A percentile compares a stretch with the other conserved stretches of the same genome.
These are phyloP conservation scores for Lacerta bilineata DNA, from an alignment of 2,797 vertebrate genomes.

Conservation along the genomic window DNA sequence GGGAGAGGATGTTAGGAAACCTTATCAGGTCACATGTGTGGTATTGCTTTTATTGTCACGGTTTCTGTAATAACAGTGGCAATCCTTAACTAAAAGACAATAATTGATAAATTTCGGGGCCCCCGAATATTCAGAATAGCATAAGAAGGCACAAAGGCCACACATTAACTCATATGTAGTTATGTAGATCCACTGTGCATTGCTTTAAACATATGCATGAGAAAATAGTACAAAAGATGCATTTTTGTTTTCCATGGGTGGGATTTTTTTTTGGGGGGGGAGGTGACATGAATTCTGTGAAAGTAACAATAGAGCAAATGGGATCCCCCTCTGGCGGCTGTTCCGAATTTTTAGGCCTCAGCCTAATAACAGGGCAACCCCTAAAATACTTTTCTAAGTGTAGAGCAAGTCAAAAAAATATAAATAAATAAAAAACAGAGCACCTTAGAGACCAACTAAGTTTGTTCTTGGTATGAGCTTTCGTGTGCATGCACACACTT, in stretches of 20 bases:
- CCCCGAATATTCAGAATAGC: conserved; percentile 42
- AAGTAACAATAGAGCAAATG: conserved; percentile 38
- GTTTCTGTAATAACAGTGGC: conserved; percentile 31
- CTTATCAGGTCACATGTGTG: conserved; percentile 57
- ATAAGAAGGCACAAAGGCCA: conserved; percentile 51
- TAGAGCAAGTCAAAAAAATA: too few relatives aligned
- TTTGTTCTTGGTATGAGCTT: too few relatives aligned
- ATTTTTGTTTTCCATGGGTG: conserved; percentile 44
- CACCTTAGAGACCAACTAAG: too few relatives aligned
- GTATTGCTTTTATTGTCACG: conserved; percentile 49
- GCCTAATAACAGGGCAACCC: conserved; percentile 47
- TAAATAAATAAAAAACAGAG: too few relatives aligned
- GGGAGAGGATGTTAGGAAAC: conserved; percentile 46
- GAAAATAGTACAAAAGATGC: conserved; percentile 27
- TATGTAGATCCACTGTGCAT: not conserved
- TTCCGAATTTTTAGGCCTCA: conserved; percentile 60
- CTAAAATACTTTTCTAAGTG: too few relatives aligned
- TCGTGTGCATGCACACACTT: too few relatives aligned
- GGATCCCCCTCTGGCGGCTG: not conserved
- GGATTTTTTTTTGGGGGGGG: not conserved
- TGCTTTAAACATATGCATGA: conserved; percentile 44
- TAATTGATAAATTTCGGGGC: conserved; percentile 43
- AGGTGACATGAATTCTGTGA: conserved; percentile 12
- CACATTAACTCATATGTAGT: conserved; percentile 41
- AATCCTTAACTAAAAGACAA: conserved; percentile 59